Conservation (phyloP, 2,888 invertebrate genomes). For the Tetranychus piercei region DNA sequence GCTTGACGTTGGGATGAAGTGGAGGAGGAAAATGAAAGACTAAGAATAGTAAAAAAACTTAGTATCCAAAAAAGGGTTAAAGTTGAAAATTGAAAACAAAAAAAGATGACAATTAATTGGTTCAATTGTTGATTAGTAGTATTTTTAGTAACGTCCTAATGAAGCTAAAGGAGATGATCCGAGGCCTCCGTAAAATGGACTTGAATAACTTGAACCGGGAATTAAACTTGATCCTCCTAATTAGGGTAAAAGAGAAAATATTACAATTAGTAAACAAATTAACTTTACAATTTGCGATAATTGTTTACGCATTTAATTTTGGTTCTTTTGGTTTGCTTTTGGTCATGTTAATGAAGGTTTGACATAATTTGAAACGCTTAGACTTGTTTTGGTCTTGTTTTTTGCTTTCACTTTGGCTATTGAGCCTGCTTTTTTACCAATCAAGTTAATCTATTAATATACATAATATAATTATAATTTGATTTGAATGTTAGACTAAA, state of each 20-base stretch:
- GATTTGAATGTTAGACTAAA: not conserved
- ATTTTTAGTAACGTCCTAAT: slow-evolving; percentile 2
- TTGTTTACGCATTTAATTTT: no score
- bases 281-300: no score
- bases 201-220: slow-evolving; percentile 5
- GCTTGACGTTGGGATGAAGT: not conserved
- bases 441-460: not conserved
- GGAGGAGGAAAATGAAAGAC: not conserved
- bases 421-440: no score
- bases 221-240: not conserved
- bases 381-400: no score
- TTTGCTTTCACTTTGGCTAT: no score
- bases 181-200: slow-evolving; percentile 5
- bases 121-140: not conserved
- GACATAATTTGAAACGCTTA: no score
- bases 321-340: no score
- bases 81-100: not conserved
- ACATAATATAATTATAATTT: not conserved
- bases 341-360: no score
- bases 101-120: not conserved
- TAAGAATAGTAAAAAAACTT: not conserved
- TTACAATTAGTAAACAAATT: no score
- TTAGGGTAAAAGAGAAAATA: not conserved
- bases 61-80: not conserved
- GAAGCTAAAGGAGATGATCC: not conserved